phyloP scores from a whole-genome alignment of 2,113 vertebrate genomes.

The Loxodonta africana region DNA sequence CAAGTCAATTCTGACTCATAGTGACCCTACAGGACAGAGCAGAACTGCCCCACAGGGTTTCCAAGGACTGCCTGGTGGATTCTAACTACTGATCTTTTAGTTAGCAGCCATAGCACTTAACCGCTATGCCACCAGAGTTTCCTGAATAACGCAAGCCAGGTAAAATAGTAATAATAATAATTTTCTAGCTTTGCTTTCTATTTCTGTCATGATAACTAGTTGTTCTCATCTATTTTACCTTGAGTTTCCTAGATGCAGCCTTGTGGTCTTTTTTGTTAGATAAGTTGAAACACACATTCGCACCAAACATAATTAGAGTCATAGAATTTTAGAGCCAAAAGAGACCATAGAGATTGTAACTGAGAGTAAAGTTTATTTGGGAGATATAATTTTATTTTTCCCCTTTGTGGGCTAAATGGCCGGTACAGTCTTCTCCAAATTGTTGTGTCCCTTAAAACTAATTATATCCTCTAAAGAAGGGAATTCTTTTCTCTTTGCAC shows the following conservation, averaged over 20 bases:
- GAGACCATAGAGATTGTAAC: slow-evolving; percentile 68
- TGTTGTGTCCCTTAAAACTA: slow-evolving; percentile 53
- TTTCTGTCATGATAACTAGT: not conserved
- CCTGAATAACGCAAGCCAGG: not conserved
- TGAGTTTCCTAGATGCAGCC: not conserved
- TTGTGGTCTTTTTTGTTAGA: not conserved
- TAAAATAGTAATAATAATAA: too few species aligned
- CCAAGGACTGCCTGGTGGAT: too few species aligned
- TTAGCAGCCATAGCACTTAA: too few species aligned
- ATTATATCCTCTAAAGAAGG: slow-evolving; percentile 55
- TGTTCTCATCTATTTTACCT: not conserved
- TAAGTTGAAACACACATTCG: slow-evolving; percentile 8
- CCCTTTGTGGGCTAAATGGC: slow-evolving; percentile 57
- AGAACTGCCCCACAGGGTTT: too few species aligned
- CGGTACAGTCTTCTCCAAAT: slow-evolving; percentile 64
- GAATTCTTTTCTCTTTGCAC: slow-evolving; percentile 32
- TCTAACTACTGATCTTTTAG: too few species aligned
- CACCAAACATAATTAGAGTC: slow-evolving; percentile 68
- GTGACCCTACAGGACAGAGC: too few species aligned
- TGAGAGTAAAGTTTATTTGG: slow-evolving; percentile 76
- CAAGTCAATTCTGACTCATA: too few species aligned
- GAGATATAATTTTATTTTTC: slow-evolving; percentile 80
- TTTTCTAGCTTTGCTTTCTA: not conserved
- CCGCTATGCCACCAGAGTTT: too few species aligned
- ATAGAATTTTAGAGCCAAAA: slow-evolving; percentile 68